A percentile compares a stretch with the other conserved stretches of the same genome.
Conservation (phyloP, 92 coral and sea anemone species). For the Galaxea fascicularis region DNA sequence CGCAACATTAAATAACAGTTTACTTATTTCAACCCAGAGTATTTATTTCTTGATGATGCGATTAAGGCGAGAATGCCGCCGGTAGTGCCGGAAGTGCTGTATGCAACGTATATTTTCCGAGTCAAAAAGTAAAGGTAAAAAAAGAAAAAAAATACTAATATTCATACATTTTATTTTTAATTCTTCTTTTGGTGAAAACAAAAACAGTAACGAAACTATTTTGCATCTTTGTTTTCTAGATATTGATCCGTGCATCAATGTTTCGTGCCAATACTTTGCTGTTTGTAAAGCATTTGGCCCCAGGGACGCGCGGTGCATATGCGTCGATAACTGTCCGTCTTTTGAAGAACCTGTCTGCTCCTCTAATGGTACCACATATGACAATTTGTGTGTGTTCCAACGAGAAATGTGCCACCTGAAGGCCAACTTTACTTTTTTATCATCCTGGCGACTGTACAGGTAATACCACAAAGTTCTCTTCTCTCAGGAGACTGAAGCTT, state of each 20-base stretch:
- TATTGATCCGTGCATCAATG: slow-evolving; percentile 67
- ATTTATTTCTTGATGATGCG: no score
- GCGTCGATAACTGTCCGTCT: slow-evolving; percentile 65
- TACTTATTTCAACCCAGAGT: no score
- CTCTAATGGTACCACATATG: slow-evolving; percentile 72
- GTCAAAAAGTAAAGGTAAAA: no score
- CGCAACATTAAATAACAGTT: no score
- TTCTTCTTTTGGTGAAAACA: no score
- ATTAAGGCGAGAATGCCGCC: no score
- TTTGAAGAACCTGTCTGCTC: slow-evolving; percentile 74
- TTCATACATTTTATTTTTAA: no score
- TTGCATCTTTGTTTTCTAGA: not conserved
- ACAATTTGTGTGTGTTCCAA: slow-evolving; percentile 64
- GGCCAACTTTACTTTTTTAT: slow-evolving; percentile 58
- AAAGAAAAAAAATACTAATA: no score
- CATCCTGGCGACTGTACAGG: slow-evolving; percentile 75
- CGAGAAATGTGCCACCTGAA: slow-evolving; percentile 66
- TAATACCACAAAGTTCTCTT: not conserved
- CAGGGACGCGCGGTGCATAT: slow-evolving; percentile 69
- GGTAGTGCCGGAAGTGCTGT: no score
- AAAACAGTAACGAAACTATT: not conserved
- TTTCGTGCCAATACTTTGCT: slow-evolving; percentile 61
- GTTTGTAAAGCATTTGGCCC: slow-evolving; percentile 72
- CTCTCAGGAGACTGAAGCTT: no score
- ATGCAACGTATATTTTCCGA: no score